Percentiles rank a stretch among this genome's conserved stretches.
Conservation (phyloP, 1,140 invertebrate species). For the Eufriesea mexicana region DNA sequence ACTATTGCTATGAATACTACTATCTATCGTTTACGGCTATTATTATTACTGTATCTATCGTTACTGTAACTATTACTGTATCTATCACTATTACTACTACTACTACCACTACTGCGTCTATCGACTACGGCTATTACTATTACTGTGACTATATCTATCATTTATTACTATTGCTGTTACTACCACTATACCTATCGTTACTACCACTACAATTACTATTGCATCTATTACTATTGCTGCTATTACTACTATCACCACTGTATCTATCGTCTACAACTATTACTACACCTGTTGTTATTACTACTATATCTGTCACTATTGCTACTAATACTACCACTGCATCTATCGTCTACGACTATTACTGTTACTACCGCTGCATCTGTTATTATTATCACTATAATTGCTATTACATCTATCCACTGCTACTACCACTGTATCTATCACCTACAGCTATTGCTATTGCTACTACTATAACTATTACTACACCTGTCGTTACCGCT, state of each 20-base stretch:
- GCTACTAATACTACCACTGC: conserved; percentile 18
- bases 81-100: conserved; percentile 19
- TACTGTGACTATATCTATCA: background rate
- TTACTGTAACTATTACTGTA: background rate
- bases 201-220: conserved; percentile 28
- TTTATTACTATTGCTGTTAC: background rate
- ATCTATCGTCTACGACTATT: conserved; percentile 1
- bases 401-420: background rate
- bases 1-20: conserved; percentile 2
- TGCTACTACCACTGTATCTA: conserved; percentile 6
- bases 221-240: background rate
- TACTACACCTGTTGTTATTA: background rate
- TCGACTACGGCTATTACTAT: conserved; percentile 47
- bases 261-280: background rate
- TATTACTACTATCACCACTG: background rate
- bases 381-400: conserved; percentile 42
- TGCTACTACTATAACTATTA: background rate
- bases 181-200: conserved; percentile 12
- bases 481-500: background rate
- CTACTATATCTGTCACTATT: conserved; percentile 51
- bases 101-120: conserved; percentile 2
- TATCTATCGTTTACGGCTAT: background rate
- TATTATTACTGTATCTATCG: conserved; percentile 1
- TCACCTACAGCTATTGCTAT: background rate
- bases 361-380: conserved; percentile 36